Base-by-base conservation (phyloP, 2,113 vertebrate species). In the Lanius collurio region DNA sequence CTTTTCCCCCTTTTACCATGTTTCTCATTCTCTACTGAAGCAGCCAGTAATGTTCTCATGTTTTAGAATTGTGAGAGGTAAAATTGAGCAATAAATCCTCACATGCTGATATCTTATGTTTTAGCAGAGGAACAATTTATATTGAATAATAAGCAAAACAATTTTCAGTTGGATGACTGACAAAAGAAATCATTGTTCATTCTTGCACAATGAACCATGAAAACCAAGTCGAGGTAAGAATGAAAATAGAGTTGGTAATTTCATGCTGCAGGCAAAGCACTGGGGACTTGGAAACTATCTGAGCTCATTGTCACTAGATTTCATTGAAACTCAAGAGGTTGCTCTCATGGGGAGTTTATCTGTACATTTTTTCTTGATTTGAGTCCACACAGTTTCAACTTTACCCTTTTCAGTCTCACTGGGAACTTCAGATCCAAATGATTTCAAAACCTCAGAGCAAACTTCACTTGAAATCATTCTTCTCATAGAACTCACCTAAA, bases 71-170 rank as follows among this genome's bases (percentile, higher is more conserved):
- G 49, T 92, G 78, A 91, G 89, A 88, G 90, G 87, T 82, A 83
- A 97, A 98, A 97, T 71, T 91, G 80, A 83, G 75, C 81, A 97
- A 97, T 97, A 97, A 98, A 98, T 97, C 71, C 85, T 95, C 96
- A 89, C 69, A 95, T 84, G 70, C 65, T 97, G 90, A 93, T 97
- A 93, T 87, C 94, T 95, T 97, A 85, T 97, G 83, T 96, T 97
- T 97, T 95, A 95, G 74, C 87, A 97, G 80, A 95, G 90, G 96
- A 97, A 97, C 79, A 96, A 97, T 95, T 97, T 97, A 94, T 96
- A 96, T 93, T 97, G 89, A 97, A 97, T 97, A 97, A 97, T 97
- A 98, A 97, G 96, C 83, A 98, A 98, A 98, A 96, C 93, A 96
- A 94, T 97, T 97, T 97, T 97, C 80, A 93, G 90, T 92, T 94